Evolutionary conservation across 64 coral and sea anemone genomes (phyloP), one percentile per base, ranked within the genome.

Genomic region (Astreopora myriophthalma): DNA sequence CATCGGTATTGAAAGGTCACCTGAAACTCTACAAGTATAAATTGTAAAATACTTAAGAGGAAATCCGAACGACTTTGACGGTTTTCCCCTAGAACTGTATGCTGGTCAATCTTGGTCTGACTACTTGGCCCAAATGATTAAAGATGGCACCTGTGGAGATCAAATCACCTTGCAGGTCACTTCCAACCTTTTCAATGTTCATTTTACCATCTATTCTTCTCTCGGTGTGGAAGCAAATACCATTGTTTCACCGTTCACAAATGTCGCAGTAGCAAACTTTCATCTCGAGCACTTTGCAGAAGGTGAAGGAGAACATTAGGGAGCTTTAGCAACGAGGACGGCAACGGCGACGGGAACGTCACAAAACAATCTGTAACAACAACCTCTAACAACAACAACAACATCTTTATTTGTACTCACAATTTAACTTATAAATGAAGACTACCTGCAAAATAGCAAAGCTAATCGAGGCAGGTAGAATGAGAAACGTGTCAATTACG

Each of bases 61-160:
- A 40, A 5, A 88, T 48, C 86, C 86, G 25, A 88, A 88, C 26
- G 69, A 65, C 34, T 69, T 17, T 19, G 28, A 88, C 14, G 86
- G 86, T 22, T 69, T 69, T 57, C 68, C 86, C 23, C 30, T 88
- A 3, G 69, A 88, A 26, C 44, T 88, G 19, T 88, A 57, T 75
- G 23, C 48, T 74, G 86, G 86, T 20, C 25, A 73, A 74, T 24
- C 24, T 8, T 88, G 86, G 69, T 22, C 49, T 22, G 30, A 88
- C 9, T 72, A 91, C 69, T 66, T 84, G 23, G 33, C 33, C 1
- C 26, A 55, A 78, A 89, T 77, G 87, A 51, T 27, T 10, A 24
- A n/a, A 23, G 69, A 89, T 42, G 73, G 87, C 16, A 89, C 87
- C 1, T 88, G 39, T 27, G 65, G 84, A 7, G 84, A 86, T 69